These are phyloP conservation scores for Gila robusta DNA, from an alignment of 2,797 vertebrate species.

Conservation along the genomic window DNA sequence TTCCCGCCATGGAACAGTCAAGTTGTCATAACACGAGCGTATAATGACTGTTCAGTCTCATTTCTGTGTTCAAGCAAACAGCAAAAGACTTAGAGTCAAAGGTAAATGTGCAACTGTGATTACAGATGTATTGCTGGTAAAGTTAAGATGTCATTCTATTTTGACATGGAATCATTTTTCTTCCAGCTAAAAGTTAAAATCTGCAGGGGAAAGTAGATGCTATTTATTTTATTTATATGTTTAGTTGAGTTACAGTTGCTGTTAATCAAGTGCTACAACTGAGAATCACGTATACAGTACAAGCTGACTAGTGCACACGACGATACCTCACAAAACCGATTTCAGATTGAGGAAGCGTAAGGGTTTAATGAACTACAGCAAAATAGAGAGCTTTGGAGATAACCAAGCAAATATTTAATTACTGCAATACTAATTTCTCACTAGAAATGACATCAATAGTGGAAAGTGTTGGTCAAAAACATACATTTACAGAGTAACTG, in stretches of 20 bases:
- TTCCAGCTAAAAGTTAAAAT: no score
- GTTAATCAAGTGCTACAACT: not conserved
- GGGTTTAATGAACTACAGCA: not conserved
- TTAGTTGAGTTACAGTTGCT: not conserved
- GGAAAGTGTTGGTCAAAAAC: not conserved
- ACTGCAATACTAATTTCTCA: not conserved
- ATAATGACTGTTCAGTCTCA: not conserved
- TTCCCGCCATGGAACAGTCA: not conserved
- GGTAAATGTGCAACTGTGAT: not conserved
- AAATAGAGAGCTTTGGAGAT: not conserved
- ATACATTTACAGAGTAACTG: not conserved
- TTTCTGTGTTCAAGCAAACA: not conserved
- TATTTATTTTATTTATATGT: not conserved
- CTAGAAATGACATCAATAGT: not conserved
- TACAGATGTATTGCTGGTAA: not conserved
- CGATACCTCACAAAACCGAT: not conserved
- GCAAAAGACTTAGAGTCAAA: not conserved
- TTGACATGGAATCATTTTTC: not conserved
- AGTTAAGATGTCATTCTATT: not conserved
- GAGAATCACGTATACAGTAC: not conserved
- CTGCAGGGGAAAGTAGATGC: not conserved
- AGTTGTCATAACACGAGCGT: not conserved
- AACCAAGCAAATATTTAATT: not conserved
- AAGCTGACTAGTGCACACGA: not conserved
- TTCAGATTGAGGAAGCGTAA: not conserved